Evolutionary conservation across 2,888 invertebrate species (phyloP).

Genomic region (Mythimna loreyi): DNA sequence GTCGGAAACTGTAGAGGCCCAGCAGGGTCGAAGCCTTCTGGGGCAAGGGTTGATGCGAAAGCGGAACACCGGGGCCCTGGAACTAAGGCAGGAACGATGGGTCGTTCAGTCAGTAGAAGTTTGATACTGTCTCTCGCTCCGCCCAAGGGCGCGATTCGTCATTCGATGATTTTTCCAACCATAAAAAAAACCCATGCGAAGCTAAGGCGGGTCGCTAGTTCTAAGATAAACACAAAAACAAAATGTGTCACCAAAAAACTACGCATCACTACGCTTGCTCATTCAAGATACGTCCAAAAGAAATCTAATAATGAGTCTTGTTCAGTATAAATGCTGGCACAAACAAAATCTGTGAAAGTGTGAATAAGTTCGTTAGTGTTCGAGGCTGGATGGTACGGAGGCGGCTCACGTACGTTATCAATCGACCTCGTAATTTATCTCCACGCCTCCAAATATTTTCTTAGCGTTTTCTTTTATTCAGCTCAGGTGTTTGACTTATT

Average conservation of each 20-base stretch:
- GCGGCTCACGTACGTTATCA: constrained; percentile 70
- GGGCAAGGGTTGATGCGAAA: too few relatives aligned
- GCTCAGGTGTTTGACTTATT: constrained; percentile 41
- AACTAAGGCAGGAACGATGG: too few relatives aligned
- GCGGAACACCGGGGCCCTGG: too few relatives aligned
- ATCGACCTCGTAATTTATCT: constrained; percentile 67
- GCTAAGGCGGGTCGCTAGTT: too few relatives aligned
- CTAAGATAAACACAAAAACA: background rate
- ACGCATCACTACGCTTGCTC: background rate
- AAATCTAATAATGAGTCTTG: constrained; percentile 31
- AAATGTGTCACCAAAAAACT: background rate
- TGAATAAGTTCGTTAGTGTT: constrained; percentile 67
- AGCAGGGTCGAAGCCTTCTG: too few relatives aligned
- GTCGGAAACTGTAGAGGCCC: too few relatives aligned
- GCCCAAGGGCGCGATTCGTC: too few relatives aligned
- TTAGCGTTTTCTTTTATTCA: constrained; percentile 54
- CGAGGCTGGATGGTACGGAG: constrained; percentile 56
- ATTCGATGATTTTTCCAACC: too few relatives aligned
- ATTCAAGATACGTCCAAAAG: background rate
- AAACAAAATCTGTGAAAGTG: constrained; percentile 30
- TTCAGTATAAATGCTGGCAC: constrained; percentile 30
- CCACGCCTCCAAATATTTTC: constrained; percentile 57
- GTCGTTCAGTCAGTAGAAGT: too few relatives aligned
- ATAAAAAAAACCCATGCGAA: too few relatives aligned
- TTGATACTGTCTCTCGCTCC: too few relatives aligned